Evolutionary conservation across 2,797 vertebrate species (phyloP).

Genomic region (Malurus leucopterus): DNA sequence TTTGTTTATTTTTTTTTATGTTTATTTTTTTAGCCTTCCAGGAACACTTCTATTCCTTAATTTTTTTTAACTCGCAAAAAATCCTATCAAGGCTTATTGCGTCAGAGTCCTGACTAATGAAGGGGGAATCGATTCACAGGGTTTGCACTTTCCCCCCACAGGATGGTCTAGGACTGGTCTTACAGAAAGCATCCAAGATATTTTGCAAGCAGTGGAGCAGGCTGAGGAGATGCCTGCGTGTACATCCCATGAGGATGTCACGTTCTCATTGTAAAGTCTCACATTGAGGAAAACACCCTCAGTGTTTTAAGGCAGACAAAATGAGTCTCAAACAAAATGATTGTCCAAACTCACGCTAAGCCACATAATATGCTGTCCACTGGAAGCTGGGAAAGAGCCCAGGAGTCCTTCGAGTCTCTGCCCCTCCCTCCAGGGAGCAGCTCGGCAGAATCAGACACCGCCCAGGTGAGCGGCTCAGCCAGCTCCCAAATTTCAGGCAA

Average conservation of each 20-base stretch:
- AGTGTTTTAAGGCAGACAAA: not conserved
- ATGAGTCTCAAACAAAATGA: not conserved
- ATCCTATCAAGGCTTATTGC: not conserved
- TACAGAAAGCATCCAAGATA: not conserved
- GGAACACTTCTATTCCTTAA: not conserved
- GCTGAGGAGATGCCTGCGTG: not conserved
- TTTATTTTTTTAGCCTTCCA: not conserved
- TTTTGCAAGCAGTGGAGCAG: not conserved
- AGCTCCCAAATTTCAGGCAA: not conserved
- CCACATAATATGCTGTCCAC: not conserved
- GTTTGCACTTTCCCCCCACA: accelerated
- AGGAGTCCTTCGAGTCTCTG: accelerated
- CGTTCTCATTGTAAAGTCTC: not conserved
- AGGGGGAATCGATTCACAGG: not conserved
- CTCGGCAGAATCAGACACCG: not conserved
- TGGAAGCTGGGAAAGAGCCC: not conserved
- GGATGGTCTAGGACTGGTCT: not conserved
- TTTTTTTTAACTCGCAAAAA: not conserved
- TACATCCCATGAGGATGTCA: accelerated
- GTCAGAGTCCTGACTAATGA: not conserved
- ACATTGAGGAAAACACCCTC: not conserved
- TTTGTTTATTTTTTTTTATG: not conserved
- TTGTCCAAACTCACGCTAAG: accelerated
- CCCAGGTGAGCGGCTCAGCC: accelerated
- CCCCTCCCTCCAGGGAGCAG: not conserved